Evolutionary conservation across 2,113 vertebrate species (phyloP), one percentile per base, ranked within the genome.

Genomic region (Micronisus gabar): DNA sequence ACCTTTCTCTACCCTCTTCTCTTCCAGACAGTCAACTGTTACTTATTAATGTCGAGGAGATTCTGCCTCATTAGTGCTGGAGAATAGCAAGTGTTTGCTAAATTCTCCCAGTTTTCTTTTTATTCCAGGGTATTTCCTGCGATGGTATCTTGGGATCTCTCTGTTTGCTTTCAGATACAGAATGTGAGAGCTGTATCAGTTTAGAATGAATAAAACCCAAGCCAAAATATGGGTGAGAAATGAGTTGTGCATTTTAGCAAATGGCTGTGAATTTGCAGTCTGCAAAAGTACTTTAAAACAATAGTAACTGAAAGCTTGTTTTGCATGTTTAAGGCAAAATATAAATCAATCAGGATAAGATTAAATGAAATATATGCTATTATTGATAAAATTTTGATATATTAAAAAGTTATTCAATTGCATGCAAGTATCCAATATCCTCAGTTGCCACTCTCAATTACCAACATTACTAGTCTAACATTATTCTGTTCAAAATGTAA

Each of bases 381-480:
- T 88, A 65, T 70, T 79, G 96, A 88, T 40, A 83, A 95, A 82
- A 96, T 81, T 62, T 50, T 62, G 85, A 68, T 87, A 18, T 50
- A 75, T 87, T 89, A 82, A 82, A n/a, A 87, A 87, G 29, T 83
- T 79, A 66, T 55, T 90, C 65, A 91, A 68, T 92, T 84, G 61
- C 14, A 43, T 36, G 29, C 53, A 43, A 52, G 59, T 50, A 59
- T 86, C 66, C 58, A 93, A 12, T 80, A 80, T 43, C 48, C 15
- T 87, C 2, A 2, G 41, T 55, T 87, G 61, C 62, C 75, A 86
- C 45, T 94, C 94, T 97, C 89, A 93, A 73, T 95, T 86, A 83
- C 70, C 53, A 67, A 74, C 52, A 53, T 93, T 96, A 96, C 93
- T 87, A 93, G 90, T 87, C 75, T 94, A 88, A 81, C 78, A 17